phyloP scores from a whole-genome alignment of 1,140 invertebrate species.

The Drosophila dunni region DNA sequence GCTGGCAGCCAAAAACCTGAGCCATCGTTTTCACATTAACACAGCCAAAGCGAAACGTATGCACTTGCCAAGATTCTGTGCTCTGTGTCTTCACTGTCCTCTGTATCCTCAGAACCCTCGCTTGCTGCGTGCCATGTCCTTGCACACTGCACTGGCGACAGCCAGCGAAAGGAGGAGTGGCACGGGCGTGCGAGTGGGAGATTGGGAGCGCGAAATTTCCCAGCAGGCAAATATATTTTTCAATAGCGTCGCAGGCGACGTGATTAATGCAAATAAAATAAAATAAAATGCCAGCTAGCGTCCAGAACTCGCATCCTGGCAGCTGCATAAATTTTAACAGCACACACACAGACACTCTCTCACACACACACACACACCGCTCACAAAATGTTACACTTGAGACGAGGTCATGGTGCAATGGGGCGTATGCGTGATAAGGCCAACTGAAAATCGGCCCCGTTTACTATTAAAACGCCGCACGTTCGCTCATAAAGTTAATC shows the following conservation, averaged over 20 bases:
- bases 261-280: constrained; percentile 83
- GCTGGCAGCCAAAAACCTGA: constrained; percentile 74
- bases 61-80: constrained; percentile 65
- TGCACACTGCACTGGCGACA: constrained; percentile 27
- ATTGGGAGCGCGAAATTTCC: constrained; percentile 69
- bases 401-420: constrained; percentile 56
- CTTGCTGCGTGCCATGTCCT: constrained; percentile 47
- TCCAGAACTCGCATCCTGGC: constrained; percentile 44
- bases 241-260: constrained; percentile 79
- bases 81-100: not conserved
- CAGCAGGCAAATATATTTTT: constrained; percentile 83
- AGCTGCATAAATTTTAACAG: constrained; percentile 77
- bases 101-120: too few species aligned
- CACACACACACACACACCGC: not conserved
- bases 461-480: constrained; percentile 73
- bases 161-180: not conserved
- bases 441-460: constrained; percentile 36
- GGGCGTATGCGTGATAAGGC: constrained; percentile 65
- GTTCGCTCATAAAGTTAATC: constrained; percentile 80
- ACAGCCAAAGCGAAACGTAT: constrained; percentile 79
- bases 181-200: not conserved
- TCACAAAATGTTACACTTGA: constrained; percentile 76
- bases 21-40: constrained; percentile 83
- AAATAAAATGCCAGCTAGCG: constrained; percentile 60
- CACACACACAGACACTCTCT: constrained; percentile 29